A percentile compares a stretch with the other conserved stretches of the same genome.
Conservation (phyloP, 2,888 invertebrate species). For the Pristionchus fissidentatus region DNA sequence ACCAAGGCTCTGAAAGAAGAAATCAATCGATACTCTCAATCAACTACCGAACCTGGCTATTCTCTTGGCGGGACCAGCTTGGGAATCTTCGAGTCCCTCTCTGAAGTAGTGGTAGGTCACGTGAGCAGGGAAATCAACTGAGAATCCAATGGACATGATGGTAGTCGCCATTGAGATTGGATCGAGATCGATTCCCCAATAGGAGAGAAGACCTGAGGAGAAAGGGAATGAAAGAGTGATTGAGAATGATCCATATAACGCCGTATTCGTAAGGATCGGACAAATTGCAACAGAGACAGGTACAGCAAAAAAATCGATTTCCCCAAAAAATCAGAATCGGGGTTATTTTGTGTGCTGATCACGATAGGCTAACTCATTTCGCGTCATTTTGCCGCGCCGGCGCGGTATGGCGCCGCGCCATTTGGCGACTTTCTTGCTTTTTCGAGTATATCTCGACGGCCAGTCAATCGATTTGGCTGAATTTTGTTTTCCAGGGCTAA, state of each 20-base stretch:
- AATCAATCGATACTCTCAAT: neutral
- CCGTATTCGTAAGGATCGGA: too few species aligned
- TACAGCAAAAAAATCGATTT: too few species aligned
- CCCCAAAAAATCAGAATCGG: too few species aligned
- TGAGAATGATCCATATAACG: neutral
- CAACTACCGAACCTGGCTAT: conserved; percentile 56
- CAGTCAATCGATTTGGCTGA: too few species aligned
- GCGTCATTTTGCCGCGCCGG: too few species aligned
- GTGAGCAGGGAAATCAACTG: conserved; percentile 73
- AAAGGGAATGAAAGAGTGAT: neutral
- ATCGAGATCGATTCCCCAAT: conserved; percentile 72
- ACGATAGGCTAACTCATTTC: too few species aligned
- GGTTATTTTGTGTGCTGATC: too few species aligned
- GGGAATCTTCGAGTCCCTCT: conserved; percentile 64
- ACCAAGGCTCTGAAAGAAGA: conserved; percentile 60
- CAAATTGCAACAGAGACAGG: too few species aligned
- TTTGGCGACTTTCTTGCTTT: too few species aligned
- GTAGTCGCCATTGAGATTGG: conserved; percentile 72
- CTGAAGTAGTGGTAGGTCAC: conserved; percentile 72
- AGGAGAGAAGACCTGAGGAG: conserved; percentile 68
- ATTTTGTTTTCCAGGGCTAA: too few species aligned
- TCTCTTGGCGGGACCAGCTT: conserved; percentile 58
- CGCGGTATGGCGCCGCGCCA: too few species aligned
- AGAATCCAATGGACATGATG: conserved; percentile 64
- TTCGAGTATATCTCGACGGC: too few species aligned